phyloP scores from a whole-genome alignment of 1,140 invertebrate genomes.

The Temnothorax nylanderi region DNA sequence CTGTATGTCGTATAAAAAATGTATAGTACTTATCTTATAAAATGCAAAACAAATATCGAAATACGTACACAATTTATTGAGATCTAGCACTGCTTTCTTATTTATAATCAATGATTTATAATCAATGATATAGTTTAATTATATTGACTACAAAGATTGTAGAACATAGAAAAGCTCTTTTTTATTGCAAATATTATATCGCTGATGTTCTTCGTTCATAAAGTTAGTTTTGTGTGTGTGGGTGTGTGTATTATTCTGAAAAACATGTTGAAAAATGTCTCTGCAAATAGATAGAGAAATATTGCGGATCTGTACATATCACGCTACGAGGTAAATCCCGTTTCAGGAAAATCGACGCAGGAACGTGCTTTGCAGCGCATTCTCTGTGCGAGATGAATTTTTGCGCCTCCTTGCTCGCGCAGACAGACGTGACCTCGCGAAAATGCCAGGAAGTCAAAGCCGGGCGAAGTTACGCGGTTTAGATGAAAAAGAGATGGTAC shows the following conservation, averaged over 20 bases:
- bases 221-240: slow-evolving; percentile 4
- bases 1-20: not conserved
- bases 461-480: slow-evolving; percentile 32
- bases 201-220: not conserved
- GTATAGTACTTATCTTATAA: not conserved
- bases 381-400: slow-evolving; percentile 32
- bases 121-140: not conserved
- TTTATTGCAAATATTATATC: not conserved
- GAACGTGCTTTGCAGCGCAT: not conserved
- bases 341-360: slow-evolving; percentile 29
- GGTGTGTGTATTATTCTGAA: not conserved
- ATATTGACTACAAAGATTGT: not conserved
- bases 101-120: not conserved
- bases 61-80: not conserved
- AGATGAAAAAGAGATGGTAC: slow-evolving; percentile 18
- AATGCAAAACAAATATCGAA: not conserved
- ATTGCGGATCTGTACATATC: slow-evolving; percentile 26
- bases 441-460: slow-evolving; percentile 42
- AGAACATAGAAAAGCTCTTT: not conserved
- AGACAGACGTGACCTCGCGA: not conserved
- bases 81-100: not conserved
- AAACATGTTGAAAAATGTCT: slow-evolving; percentile 18
- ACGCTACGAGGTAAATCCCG: slow-evolving; percentile 6
- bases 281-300: slow-evolving; percentile 29
- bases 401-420: slow-evolving; percentile 9